phyloP scores from a whole-genome alignment of 2,113 vertebrate species.

The Protomyctophum bolini region DNA sequence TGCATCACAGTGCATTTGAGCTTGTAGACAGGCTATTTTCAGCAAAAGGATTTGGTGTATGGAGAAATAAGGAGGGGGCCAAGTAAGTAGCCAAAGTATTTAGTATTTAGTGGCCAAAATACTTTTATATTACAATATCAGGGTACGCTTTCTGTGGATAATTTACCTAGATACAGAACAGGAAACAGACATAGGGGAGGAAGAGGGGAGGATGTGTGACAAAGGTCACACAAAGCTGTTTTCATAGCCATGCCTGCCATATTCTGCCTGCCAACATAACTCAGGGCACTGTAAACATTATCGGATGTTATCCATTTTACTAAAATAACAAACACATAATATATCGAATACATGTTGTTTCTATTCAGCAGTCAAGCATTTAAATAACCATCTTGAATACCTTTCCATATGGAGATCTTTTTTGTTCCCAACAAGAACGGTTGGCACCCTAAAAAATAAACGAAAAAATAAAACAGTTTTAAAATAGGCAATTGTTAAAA shows the following conservation, averaged over 20 bases:
- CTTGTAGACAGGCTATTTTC: no score
- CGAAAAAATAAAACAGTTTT: background rate
- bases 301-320: no score
- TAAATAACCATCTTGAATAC: conserved; percentile 53
- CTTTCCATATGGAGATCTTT: conserved; percentile 86
- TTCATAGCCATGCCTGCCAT: background rate
- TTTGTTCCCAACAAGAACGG: conserved; percentile 89
- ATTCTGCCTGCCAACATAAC: background rate
- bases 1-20: no score
- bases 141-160: no score
- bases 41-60: no score
- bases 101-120: background rate
- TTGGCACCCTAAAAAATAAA: conserved; percentile 79
- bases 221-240: no score
- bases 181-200: background rate
- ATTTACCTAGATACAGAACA: no score
- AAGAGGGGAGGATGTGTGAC: background rate
- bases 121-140: background rate
- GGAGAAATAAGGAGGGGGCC: no score
- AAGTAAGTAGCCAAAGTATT: no score
- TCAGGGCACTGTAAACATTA: background rate
- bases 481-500: background rate
- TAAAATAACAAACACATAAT: no score
- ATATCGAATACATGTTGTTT: no score
- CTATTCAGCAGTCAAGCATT: no score